Percentiles rank a stretch among this genome's conserved stretches.
Conservation (phyloP, 1,140 invertebrate genomes). For the Drosophila trapezifrons region DNA sequence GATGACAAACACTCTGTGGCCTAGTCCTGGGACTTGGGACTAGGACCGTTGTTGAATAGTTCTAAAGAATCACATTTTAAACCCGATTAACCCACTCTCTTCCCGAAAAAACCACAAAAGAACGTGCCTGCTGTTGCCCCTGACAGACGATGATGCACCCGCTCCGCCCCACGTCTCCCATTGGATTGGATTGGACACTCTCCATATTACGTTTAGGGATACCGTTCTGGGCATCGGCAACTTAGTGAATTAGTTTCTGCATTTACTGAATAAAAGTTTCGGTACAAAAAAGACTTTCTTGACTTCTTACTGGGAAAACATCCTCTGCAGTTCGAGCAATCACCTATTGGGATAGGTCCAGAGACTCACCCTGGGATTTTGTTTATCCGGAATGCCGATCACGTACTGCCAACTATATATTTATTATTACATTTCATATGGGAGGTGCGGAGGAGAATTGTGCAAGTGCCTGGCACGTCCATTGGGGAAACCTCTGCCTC, state of each 20-base stretch:
- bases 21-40: neutral
- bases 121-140: slow-evolving; percentile 66
- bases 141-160: slow-evolving; percentile 18
- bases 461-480: slow-evolving; percentile 64
- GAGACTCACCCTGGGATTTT: slow-evolving; percentile 11
- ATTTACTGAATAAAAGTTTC: slow-evolving; percentile 84
- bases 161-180: slow-evolving; percentile 8
- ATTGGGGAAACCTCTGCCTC: slow-evolving; percentile 55
- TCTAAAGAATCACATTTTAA: slow-evolving; percentile 36
- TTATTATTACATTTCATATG: slow-evolving; percentile 64
- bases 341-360: slow-evolving; percentile 50
- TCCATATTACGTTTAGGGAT: slow-evolving; percentile 43
- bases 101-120: slow-evolving; percentile 33
- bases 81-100: slow-evolving; percentile 1
- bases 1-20: slow-evolving; percentile 25
- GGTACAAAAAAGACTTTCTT: slow-evolving; percentile 70
- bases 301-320: too few species aligned
- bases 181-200: slow-evolving; percentile 16
- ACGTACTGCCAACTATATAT: slow-evolving; percentile 43
- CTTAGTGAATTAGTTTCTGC: slow-evolving; percentile 65
- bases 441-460: slow-evolving; percentile 24
- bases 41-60: slow-evolving; percentile 72
- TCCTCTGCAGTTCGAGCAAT: neutral
- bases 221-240: slow-evolving; percentile 63
- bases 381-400: slow-evolving; percentile 38